A percentile compares a stretch with the other conserved stretches of the same genome.
Evolutionary conservation across 2,797 vertebrate genomes (phyloP).

Genomic region (Coreius guichenoti): DNA sequence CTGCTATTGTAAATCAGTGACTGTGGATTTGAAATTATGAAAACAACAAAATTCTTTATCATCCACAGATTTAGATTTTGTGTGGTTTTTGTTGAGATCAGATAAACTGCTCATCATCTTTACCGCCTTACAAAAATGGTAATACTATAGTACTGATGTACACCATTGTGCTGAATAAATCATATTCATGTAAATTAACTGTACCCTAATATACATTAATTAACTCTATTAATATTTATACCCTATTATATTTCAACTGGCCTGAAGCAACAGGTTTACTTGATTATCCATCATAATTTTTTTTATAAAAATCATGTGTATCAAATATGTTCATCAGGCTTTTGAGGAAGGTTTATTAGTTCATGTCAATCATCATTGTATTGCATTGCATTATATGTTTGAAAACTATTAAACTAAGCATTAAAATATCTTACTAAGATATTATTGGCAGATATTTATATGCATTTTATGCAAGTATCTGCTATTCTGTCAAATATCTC

Average conservation of each 20-base stretch:
- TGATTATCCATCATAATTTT: neutral
- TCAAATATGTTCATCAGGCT: constrained; percentile 1
- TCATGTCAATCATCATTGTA: neutral
- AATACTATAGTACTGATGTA: neutral
- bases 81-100: neutral
- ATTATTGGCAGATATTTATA: neutral
- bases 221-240: neutral
- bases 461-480: neutral
- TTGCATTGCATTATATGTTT: neutral
- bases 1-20: too few species aligned
- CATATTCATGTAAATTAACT: neutral
- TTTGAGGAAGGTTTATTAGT: neutral
- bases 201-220: neutral
- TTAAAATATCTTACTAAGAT: neutral
- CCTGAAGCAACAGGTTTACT: neutral
- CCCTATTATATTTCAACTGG: neutral
- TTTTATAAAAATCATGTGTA: neutral
- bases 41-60: too few species aligned
- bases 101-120: neutral
- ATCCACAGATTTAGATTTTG: neutral
- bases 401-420: neutral
- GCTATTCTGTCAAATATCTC: neutral
- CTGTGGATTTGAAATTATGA: too few species aligned
- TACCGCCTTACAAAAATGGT: neutral
- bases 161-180: neutral